Evolutionary conservation across 1,140 invertebrate genomes (phyloP).

Genomic region (Drosophila asahinai): DNA sequence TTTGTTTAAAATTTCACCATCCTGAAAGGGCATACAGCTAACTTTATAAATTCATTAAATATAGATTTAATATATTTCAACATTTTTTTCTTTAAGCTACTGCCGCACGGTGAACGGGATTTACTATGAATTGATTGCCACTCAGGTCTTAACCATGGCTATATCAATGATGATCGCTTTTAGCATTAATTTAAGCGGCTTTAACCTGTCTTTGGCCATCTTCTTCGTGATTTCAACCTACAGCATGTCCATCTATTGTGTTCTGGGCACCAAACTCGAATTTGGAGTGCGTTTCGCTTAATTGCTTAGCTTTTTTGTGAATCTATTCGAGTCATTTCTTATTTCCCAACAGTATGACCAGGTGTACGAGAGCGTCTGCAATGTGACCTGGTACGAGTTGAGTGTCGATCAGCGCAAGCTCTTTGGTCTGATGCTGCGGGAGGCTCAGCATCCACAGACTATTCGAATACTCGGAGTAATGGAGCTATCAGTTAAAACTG

Average conservation of each 20-base stretch:
- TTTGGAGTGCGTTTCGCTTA: slow-evolving; percentile 39
- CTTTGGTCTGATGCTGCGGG: slow-evolving; percentile 6
- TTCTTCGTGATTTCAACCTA: slow-evolving; percentile 59
- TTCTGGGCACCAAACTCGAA: slow-evolving; percentile 67
- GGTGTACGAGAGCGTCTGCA: slow-evolving; percentile 48
- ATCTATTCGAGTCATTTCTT: neutral
- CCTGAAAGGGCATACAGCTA: no score
- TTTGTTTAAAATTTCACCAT: no score
- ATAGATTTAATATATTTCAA: no score
- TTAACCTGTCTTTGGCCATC: slow-evolving; percentile 49
- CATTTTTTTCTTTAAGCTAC: slow-evolving; percentile 34
- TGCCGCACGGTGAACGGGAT: slow-evolving; percentile 42
- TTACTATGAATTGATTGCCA: slow-evolving; percentile 53
- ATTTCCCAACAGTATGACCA: slow-evolving; percentile 44
- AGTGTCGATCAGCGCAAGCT: slow-evolving; percentile 12
- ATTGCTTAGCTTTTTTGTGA: neutral
- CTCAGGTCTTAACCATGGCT: slow-evolving; percentile 56
- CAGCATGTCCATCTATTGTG: slow-evolving; percentile 62
- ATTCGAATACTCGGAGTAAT: slow-evolving; percentile 22
- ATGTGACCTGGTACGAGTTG: slow-evolving; percentile 53
- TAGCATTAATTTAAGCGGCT: slow-evolving; percentile 44
- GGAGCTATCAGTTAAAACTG: slow-evolving; percentile 15
- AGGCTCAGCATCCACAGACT: slow-evolving; percentile 21
- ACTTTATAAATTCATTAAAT: no score
- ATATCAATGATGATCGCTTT: slow-evolving; percentile 51